Base-by-base conservation (phyloP, 2,113 vertebrate genomes). In the Erythrocercus mccallii region DNA sequence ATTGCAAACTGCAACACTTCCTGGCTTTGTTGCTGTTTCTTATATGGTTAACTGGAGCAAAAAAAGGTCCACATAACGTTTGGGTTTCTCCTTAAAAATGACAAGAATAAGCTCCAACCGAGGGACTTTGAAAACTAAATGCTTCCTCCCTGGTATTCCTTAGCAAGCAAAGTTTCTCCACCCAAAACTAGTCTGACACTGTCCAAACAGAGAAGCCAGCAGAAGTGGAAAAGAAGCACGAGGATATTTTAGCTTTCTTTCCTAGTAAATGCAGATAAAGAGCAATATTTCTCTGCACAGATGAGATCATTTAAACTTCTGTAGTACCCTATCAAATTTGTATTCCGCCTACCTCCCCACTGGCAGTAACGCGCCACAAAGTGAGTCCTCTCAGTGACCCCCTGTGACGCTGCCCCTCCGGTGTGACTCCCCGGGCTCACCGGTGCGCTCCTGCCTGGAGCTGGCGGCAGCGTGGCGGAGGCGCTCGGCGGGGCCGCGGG, bases 401-500 rank as follows among this genome's bases (percentile, higher is more conserved):
- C 37, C 31, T 66, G 65, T 18, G 30, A 61, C 19, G 9, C 5
- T 7, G 3, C 22, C 54, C 57, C 27, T 76, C 30, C 12, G 15
- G 25, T 15, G 38, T 35, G 57, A 16, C 40, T 88, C 73, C 33
- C 4, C 0, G 6, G 51, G 79, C 12, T 45, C 70, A 18, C 66
- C 61, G 19, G 15, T 15, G 45, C 47, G 44, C 14, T 78, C 35
- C 51, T 45, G 30, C 54, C 5, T 18, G 24, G 27, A 66, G 30
- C 3, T 13, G 6, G 18, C 45, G 2, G 1, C 58, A 38, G 38
- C 65, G 8, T 4, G 7, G 0, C 1, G 0, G 56, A 40, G n/a
- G 45, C 3, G 1, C 37, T 37, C 0, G 0, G 77, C 60, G 35
- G 50, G 44, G 64, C 61, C 0, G 0, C 15, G 80, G 73, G 30